Base-by-base conservation (phyloP, 2,113 vertebrate species). In the Microtus montanus region DNA sequence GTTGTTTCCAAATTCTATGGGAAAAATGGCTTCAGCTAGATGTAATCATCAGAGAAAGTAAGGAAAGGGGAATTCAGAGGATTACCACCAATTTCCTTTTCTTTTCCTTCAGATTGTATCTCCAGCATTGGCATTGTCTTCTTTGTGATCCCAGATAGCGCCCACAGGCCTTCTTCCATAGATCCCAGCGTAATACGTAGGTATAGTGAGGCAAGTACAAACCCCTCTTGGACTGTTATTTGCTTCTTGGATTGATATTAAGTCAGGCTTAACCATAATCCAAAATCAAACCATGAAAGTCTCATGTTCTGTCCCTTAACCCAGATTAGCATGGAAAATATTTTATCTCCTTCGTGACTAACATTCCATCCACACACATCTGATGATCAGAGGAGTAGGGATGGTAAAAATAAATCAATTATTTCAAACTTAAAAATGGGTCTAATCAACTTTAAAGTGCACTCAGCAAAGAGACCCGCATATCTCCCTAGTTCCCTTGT, bases 401-500 rank as follows among this genome's bases (percentile, higher is more conserved):
- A 3, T 58, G 66, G 35, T 68, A 77, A 94, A 52, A 61, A 77
- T 4, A 89, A 64, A 19, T 58, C 19, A 77, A 38, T 87, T 80
- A 75, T 82, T 41, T 89, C 64, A 95, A 28, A 94, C 87, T 79
- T 89, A 89, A 24, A 95, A 12, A 6, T 22, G 71, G 2, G 35
- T 74, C 14, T 17, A 64, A 33, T 70, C 15, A 33, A 77, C 30
- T 41, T 75, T 58, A 85, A 94, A 96, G 68, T n/a, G 5, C 49
- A 87, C 70, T 92, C 93, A 96, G n/a, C 74, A 73, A 96, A 91
- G n/a, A 49, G 9, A 13, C 20, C n/a, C 84, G 88, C 1, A 22
- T 49, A 85, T 20, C 78, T 33, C 82, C 28, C 28, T 86, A 12
- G 44, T 75, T 1, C 33, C 11, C 41, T 92, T 92, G 70, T 68